These are phyloP conservation scores for Teleogryllus occipitalis DNA, from an alignment of 1,140 invertebrate species.

Conservation along the genomic window DNA sequence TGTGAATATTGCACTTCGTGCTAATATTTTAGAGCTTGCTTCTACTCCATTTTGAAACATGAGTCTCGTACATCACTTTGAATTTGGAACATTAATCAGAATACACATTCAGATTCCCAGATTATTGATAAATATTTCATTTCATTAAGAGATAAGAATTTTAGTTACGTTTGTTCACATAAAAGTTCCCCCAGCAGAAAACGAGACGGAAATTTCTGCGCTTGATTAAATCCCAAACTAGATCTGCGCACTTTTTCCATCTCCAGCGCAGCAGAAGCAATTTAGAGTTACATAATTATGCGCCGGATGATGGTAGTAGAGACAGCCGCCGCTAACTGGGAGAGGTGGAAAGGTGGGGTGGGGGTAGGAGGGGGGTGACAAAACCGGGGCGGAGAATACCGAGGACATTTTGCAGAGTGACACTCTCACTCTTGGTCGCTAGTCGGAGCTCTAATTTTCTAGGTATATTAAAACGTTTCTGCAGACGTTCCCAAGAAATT, in stretches of 20 bases:
- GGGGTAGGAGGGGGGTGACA: neutral
- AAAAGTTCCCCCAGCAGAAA: neutral
- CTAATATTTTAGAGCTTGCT: too few relatives aligned
- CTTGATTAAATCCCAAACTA: slow-evolving; percentile 1
- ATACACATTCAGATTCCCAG: neutral
- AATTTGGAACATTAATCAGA: too few relatives aligned
- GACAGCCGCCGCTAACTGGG: neutral
- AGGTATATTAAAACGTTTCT: too few relatives aligned
- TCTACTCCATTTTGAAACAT: too few relatives aligned
- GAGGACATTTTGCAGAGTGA: too few relatives aligned
- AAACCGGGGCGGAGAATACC: neutral
- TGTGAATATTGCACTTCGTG: too few relatives aligned
- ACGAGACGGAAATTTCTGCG: neutral
- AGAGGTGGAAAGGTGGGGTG: neutral
- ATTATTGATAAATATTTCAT: slow-evolving; percentile 2
- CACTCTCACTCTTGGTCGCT: too few relatives aligned
- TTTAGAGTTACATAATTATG: neutral
- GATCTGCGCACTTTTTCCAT: neutral
- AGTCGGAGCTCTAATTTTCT: too few relatives aligned
- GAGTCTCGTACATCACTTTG: too few relatives aligned
- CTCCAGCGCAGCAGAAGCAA: neutral
- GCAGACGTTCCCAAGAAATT: too few relatives aligned
- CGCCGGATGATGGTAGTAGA: neutral
- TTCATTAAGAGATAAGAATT: neutral
- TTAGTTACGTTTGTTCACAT: neutral